Evolutionary conservation across 2,113 vertebrate species (phyloP).

Genomic region (Hippocampus barbouri): DNA sequence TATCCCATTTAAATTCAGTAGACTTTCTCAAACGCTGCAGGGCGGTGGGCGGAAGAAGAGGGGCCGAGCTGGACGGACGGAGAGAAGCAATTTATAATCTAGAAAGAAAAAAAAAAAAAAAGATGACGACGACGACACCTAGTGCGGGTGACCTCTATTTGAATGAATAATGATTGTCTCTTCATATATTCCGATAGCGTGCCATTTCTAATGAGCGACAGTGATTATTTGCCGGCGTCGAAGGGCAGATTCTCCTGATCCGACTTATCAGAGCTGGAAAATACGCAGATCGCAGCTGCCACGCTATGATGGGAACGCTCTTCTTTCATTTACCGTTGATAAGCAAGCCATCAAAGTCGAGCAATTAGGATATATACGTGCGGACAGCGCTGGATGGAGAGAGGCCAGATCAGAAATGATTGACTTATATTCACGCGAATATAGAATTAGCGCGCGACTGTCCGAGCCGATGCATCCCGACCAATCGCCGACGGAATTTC

Average conservation of each 20-base stretch:
- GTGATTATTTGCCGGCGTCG: slow-evolving; percentile 58
- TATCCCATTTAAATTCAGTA: slow-evolving; percentile 75
- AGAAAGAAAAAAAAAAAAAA: slow-evolving; percentile 19
- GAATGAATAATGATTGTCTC: slow-evolving; percentile 71
- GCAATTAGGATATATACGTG: neutral
- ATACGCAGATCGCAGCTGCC: slow-evolving; percentile 15
- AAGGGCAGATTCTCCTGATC: slow-evolving; percentile 21
- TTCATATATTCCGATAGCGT: slow-evolving; percentile 57
- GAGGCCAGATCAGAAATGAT: slow-evolving; percentile 10
- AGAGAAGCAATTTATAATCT: slow-evolving; percentile 58
- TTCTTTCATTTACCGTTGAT: neutral
- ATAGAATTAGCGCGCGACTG: slow-evolving; percentile 1
- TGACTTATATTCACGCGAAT: slow-evolving; percentile 4
- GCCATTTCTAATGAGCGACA: slow-evolving; percentile 61
- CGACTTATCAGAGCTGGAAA: slow-evolving; percentile 16
- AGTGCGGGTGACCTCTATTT: slow-evolving; percentile 64
- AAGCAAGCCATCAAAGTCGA: slow-evolving; percentile 9
- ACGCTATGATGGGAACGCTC: neutral
- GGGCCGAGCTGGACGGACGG: slow-evolving; percentile 24
- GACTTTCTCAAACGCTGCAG: slow-evolving; percentile 60
- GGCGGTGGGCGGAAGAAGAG: slow-evolving; percentile 48
- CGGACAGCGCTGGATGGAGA: neutral
- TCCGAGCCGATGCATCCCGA: neutral
- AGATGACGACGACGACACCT: slow-evolving; percentile 42
- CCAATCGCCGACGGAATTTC: neutral